Evolutionary conservation across 1,140 invertebrate species (phyloP).

Genomic region (Drosophila prosaltans): DNA sequence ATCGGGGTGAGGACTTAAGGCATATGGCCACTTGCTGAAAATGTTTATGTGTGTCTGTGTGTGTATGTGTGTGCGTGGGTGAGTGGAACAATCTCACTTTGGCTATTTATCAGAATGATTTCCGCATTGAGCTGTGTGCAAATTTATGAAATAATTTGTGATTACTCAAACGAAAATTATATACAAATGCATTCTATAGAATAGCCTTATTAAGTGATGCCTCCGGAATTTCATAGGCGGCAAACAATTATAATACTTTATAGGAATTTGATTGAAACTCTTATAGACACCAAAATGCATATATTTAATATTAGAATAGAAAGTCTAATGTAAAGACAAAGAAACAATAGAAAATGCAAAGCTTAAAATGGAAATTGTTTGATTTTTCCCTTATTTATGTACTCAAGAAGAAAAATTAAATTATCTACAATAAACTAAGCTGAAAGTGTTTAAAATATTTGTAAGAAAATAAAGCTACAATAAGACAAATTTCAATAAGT

Average conservation of each 20-base stretch:
- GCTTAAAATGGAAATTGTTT: too few relatives aligned
- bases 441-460: too few relatives aligned
- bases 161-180: slow-evolving; percentile 9
- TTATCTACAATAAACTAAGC: too few relatives aligned
- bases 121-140: slow-evolving; percentile 29
- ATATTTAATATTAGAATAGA: too few relatives aligned
- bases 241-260: not conserved
- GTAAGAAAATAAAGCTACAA: too few relatives aligned
- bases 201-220: slow-evolving; percentile 6
- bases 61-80: slow-evolving; percentile 2
- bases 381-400: too few relatives aligned
- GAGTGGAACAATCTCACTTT: slow-evolving; percentile 31
- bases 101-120: slow-evolving; percentile 52
- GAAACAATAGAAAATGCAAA: too few relatives aligned
- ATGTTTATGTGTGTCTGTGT: slow-evolving; percentile 1
- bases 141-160: slow-evolving; percentile 19
- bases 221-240: not conserved
- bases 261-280: not conserved
- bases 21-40: slow-evolving; percentile 38
- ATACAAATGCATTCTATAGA: slow-evolving; percentile 12
- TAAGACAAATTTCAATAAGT: too few relatives aligned
- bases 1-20: slow-evolving; percentile 14
- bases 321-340: too few relatives aligned
- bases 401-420: too few relatives aligned
- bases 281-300: not conserved